These are phyloP conservation scores for Noctuana brunneofusca DNA, from an alignment of 2,888 invertebrate genomes.

Conservation along the genomic window DNA sequence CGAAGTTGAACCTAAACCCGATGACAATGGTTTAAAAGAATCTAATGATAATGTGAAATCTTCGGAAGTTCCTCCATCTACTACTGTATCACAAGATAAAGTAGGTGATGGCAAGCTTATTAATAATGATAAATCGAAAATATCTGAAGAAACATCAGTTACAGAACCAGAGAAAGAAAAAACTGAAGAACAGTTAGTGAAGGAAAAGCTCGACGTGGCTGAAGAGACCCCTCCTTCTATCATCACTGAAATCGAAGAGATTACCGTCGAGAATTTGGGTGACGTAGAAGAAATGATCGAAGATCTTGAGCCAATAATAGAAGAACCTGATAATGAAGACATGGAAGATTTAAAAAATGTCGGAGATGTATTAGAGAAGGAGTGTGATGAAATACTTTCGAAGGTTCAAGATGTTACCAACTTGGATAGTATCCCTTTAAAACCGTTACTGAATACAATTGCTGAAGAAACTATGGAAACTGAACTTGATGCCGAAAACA, in stretches of 20 bases:
- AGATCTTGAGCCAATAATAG: constrained; percentile 64
- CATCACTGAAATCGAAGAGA: constrained; percentile 65
- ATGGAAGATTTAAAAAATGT: constrained; percentile 70
- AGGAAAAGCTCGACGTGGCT: constrained; percentile 42
- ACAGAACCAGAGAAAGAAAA: constrained; percentile 47
- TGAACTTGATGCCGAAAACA: constrained; percentile 69
- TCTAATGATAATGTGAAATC: constrained; percentile 32
- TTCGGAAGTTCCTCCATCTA: background rate
- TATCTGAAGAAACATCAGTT: background rate
- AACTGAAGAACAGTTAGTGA: constrained; percentile 42
- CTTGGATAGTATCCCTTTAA: constrained; percentile 66
- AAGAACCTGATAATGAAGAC: constrained; percentile 64
- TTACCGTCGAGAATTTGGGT: constrained; percentile 56
- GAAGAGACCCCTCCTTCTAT: constrained; percentile 52
- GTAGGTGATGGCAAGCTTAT: background rate
- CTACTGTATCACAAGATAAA: background rate
- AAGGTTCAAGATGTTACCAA: constrained; percentile 76
- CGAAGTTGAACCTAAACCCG: constrained; percentile 29
- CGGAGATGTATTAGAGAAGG: constrained; percentile 72
- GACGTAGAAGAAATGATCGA: constrained; percentile 62
- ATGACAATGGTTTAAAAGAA: background rate
- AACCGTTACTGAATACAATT: constrained; percentile 66
- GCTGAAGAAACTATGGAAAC: constrained; percentile 69
- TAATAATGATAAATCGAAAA: background rate
- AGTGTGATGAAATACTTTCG: constrained; percentile 76